Base-by-base conservation (phyloP, 2,113 vertebrate species). In the Podarcis cretensis region DNA sequence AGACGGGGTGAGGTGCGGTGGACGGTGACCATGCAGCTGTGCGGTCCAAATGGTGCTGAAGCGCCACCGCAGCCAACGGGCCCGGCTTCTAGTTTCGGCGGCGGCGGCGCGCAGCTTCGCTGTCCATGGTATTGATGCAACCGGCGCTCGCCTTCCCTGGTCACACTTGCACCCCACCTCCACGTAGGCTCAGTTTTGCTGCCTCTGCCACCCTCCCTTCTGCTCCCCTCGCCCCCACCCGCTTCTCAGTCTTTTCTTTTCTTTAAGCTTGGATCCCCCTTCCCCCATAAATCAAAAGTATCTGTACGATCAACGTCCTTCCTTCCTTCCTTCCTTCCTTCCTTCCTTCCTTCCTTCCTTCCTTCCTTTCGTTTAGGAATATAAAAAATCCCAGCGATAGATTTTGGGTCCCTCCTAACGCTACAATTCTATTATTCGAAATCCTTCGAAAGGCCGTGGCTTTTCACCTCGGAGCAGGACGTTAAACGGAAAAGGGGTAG, bases 121-220 rank as follows among this genome's bases (percentile, higher is more conserved):
- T 86, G 85, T 86, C 85, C 85, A 86, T 86, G 85, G 85, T 86
- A 86, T 78, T 78, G 75, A 37, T 43, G 25, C 18, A 5, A 32
- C 12, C 37, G 21, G 1, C 4, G 65, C 5, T 71, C 12, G 9
- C 35, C 65, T n/a, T 2, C 13, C 37, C 21, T 3, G 59, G 54
- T 20, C 10, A 66, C 59, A 27, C 14, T 63, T 10, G 7, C 59
- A 54, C 35, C 35, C 20, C n/a, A 83, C 68, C 78, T 30, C 85
- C 69, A 10, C 66, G n/a, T 23, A 25, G 18, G 66, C 80, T 71
- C 43, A 1, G 32, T 48, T 82, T 66, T 37, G 65, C 82, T 68
- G 6, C 69, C 76, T 68, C 73, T 74, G 43, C 84, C 40, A 68
- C 86, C 73, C 73, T 74, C 73, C 73, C 16, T 37, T 54, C 48